These are phyloP conservation scores for Ancistrus triradiatus DNA, from an alignment of 2,113 vertebrate species.

Conservation along the genomic window DNA sequence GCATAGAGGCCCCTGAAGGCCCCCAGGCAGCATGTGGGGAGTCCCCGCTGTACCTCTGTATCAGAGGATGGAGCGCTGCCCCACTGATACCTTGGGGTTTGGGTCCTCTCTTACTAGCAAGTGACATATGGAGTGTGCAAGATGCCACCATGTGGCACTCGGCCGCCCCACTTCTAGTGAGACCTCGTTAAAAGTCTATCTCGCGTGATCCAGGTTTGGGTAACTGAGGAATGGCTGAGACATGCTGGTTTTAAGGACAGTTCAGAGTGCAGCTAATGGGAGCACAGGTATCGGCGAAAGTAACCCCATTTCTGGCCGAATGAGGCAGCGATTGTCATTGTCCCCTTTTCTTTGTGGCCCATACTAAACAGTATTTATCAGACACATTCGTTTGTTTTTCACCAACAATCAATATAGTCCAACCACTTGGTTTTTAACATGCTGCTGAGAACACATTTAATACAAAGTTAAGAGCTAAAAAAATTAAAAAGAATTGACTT, in stretches of 20 bases:
- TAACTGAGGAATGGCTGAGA: conserved; percentile 2
- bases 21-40: conserved; percentile 47
- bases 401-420: conserved; percentile 61
- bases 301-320: conserved; percentile 70
- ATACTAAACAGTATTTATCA: conserved; percentile 85
- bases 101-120: conserved; percentile 57
- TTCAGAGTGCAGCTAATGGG: conserved; percentile 9
- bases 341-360: conserved; percentile 70
- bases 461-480: conserved; percentile 53
- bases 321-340: conserved; percentile 63
- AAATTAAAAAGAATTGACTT: conserved; percentile 84
- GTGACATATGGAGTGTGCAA: conserved; percentile 57
- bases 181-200: conserved; percentile 42
- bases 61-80: conserved; percentile 70
- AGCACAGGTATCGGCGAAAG: no score
- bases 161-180: conserved; percentile 60
- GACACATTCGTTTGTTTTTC: conserved; percentile 75
- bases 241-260: not conserved
- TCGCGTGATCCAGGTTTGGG: conserved; percentile 8
- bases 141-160: conserved; percentile 73
- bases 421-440: conserved; percentile 66
- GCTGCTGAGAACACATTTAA: conserved; percentile 57
- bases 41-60: conserved; percentile 71
- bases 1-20: conserved; percentile 19
- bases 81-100: conserved; percentile 49